Conservation (phyloP, 2,797 vertebrate species). For the Enteromius anoplus region DNA sequence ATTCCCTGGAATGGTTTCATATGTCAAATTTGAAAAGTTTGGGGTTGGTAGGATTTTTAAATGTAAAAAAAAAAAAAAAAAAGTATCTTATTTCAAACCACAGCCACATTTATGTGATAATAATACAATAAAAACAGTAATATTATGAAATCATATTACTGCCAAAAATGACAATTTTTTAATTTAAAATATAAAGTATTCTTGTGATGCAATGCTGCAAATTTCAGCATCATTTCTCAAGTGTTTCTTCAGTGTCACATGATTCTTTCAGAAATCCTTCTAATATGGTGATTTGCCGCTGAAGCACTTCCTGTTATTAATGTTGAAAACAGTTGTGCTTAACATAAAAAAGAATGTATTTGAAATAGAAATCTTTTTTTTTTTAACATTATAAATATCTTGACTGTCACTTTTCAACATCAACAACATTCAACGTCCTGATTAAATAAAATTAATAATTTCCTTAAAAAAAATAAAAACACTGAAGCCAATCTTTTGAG, state of each 20-base stretch:
- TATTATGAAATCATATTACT: neutral
- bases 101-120: neutral
- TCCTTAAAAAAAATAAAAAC: too few relatives aligned
- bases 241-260: neutral
- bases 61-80: neutral
- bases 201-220: neutral
- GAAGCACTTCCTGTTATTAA: neutral
- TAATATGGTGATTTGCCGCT: neutral
- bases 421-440: too few relatives aligned
- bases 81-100: neutral
- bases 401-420: neutral
- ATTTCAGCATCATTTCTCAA: neutral
- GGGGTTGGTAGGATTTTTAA: neutral
- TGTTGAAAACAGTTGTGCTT: neutral
- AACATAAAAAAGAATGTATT: neutral
- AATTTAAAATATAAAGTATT: neutral
- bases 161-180: neutral
- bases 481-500: neutral
- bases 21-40: neutral
- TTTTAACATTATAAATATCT: neutral
- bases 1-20: neutral
- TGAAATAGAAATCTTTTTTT: neutral
- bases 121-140: neutral
- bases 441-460: neutral
- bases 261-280: neutral